Evolutionary conservation across 1,140 invertebrate genomes (phyloP).

Genomic region (Oscheius sp.): DNA sequence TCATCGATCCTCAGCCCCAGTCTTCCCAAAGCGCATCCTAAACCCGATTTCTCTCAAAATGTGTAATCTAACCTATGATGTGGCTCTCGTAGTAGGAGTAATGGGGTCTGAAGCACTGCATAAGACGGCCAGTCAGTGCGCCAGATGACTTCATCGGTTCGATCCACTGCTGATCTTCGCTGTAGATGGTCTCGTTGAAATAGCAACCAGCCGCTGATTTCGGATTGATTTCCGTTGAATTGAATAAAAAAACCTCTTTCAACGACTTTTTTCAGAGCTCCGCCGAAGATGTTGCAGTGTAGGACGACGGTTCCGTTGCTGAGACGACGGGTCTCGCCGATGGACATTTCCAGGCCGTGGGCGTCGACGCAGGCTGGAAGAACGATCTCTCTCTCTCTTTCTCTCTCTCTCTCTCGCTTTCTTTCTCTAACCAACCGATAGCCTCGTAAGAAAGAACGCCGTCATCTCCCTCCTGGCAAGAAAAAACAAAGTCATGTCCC

Average conservation of each 20-base stretch:
- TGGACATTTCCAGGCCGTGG: slow-evolving; percentile 14
- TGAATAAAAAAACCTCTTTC: slow-evolving; percentile 16
- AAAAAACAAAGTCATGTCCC: slow-evolving; percentile 23
- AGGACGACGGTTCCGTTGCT: slow-evolving; percentile 31
- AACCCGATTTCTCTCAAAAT: neutral
- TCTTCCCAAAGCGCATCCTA: slow-evolving; percentile 31
- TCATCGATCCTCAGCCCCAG: slow-evolving; percentile 25
- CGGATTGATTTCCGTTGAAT: neutral
- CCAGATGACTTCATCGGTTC: slow-evolving; percentile 24
- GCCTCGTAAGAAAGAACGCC: slow-evolving; percentile 26
- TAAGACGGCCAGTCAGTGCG: slow-evolving; percentile 18
- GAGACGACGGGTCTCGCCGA: slow-evolving; percentile 20
- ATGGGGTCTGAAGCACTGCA: slow-evolving; percentile 37
- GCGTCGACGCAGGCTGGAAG: slow-evolving; percentile 27
- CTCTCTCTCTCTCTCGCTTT: too few relatives aligned
- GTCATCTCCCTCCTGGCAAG: slow-evolving; percentile 27
- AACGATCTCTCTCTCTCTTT: neutral
- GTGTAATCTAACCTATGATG: slow-evolving; percentile 6
- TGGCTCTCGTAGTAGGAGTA: slow-evolving; percentile 32
- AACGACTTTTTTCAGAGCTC: slow-evolving; percentile 36
- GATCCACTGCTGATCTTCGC: slow-evolving; percentile 28
- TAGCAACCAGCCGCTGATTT: slow-evolving; percentile 31
- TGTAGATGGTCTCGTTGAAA: slow-evolving; percentile 33
- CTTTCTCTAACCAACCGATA: neutral
- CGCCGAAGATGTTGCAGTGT: slow-evolving; percentile 27